Percentiles rank a stretch among this genome's conserved stretches.
Evolutionary conservation across 2,888 invertebrate genomes (phyloP).

Genomic region (Parthenolecanium corni): DNA sequence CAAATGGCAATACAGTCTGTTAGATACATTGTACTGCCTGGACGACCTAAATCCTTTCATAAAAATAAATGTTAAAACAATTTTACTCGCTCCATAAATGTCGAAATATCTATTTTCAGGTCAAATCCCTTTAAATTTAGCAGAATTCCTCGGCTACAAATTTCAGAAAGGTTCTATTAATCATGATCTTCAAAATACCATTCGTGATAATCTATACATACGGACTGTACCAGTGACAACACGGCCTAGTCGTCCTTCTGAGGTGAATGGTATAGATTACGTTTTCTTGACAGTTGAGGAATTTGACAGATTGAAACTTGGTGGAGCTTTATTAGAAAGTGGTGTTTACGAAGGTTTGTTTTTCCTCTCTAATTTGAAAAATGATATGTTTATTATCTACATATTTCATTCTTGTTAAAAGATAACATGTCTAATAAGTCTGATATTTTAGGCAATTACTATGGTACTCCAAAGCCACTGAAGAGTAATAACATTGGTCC

Average conservation of each 20-base stretch:
- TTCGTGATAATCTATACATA: constrained; percentile 51
- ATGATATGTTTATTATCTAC: background rate
- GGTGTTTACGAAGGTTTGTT: constrained; percentile 49
- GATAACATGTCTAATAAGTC: no score
- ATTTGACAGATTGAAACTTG: constrained; percentile 45
- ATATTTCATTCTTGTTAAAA: no score
- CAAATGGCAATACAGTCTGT: no score
- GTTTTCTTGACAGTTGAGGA: constrained; percentile 47
- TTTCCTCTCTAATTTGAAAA: no score
- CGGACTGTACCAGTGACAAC: constrained; percentile 53
- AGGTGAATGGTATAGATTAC: constrained; percentile 51
- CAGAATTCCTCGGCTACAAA: constrained; percentile 45
- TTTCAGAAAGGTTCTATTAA: constrained; percentile 48
- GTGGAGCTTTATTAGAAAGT: constrained; percentile 49
- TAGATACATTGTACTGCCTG: no score
- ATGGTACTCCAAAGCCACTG: constrained; percentile 48
- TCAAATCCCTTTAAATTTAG: constrained; percentile 43
- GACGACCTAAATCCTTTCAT: no score
- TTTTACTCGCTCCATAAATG: no score
- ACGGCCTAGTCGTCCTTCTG: constrained; percentile 45
- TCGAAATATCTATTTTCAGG: constrained; percentile 36
- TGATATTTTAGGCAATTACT: constrained; percentile 40
- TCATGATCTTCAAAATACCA: constrained; percentile 51
- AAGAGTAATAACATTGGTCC: constrained; percentile 37
- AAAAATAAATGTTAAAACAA: no score